These are phyloP conservation scores for Columbina picui DNA, from an alignment of 2,113 vertebrate species.

Conservation along the genomic window DNA sequence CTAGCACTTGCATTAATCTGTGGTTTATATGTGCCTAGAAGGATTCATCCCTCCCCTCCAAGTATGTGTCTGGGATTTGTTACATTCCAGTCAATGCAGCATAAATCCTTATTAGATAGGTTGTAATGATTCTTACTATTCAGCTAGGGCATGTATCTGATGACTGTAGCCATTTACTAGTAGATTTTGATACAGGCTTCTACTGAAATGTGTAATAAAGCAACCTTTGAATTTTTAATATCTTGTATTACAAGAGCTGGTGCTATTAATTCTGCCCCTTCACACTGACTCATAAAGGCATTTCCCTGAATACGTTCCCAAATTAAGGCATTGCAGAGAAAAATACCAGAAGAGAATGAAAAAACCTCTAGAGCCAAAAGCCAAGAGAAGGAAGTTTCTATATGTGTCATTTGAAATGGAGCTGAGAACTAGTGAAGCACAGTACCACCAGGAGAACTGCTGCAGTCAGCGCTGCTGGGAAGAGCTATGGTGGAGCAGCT, in stretches of 20 bases:
- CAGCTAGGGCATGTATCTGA: neutral
- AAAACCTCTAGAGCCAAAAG: neutral
- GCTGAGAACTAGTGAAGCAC: neutral
- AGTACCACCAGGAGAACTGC: neutral
- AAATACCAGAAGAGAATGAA: neutral
- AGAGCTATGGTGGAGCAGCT: neutral
- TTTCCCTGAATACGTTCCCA: neutral
- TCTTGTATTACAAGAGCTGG: neutral
- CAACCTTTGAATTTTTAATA: neutral
- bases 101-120: neutral
- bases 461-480: neutral
- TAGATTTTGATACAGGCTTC: neutral
- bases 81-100: neutral
- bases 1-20: neutral
- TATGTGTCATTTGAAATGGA: neutral
- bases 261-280: conserved; percentile 25
- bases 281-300: neutral
- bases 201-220: neutral
- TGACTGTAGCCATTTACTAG: neutral
- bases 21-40: neutral
- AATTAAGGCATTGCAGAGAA: neutral
- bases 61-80: conserved; percentile 3
- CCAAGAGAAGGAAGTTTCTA: neutral
- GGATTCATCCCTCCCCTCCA: neutral
- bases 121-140: neutral